Evolutionary conservation across 2,797 vertebrate species (phyloP), one percentile per base, ranked within the genome.

Genomic region (Paguma larvata): DNA sequence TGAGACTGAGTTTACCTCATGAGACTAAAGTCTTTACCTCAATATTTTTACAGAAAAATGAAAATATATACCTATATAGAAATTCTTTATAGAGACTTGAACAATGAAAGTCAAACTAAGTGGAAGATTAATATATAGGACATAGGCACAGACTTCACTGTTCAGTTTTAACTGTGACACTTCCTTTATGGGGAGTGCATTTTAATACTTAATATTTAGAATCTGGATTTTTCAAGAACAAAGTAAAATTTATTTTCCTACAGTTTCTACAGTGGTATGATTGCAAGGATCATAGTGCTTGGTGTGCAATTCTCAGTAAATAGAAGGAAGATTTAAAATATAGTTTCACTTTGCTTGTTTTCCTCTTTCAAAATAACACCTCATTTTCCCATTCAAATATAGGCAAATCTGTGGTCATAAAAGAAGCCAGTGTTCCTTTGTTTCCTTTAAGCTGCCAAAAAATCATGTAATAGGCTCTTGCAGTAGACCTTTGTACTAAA

Each of bases 271-370:
- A 46, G 3, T 7, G 0, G 15, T 93, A 9, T 62, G 59, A 68
- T 73, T 44, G 32, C 80, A 34, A 85, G 21, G 13, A 62, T 62
- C 18, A 10, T 63, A 27, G n/a, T 59, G 3, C 5, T 18, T 10
- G 62, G 23, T 27, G 6, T 65, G 3, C 25, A 91, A 18, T 88
- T 86, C 14, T 6, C 8, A 75, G 2, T 75, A 10, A 86, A n/a
- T 63, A 96, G 4, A 79, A 89, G 46, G 34, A 84, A 79, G n/a
- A 30, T 93, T 77, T 85, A 23, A 77, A 92, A 51, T 79, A 46
- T 12, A 90, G 80, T 84, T 84, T 44, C 56, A 21, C 12, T 56
- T 91, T 83, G 19, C 51, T 85, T 86, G 6, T 75, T 96, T 93
- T 75, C 59, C 11, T 91, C 83, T 86, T 70, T 65, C 23, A 84